Percentiles rank a stretch among this genome's conserved stretches.
These are phyloP conservation scores for Formica selysi DNA, from an alignment of 1,140 invertebrate genomes.

Conservation along the genomic window DNA sequence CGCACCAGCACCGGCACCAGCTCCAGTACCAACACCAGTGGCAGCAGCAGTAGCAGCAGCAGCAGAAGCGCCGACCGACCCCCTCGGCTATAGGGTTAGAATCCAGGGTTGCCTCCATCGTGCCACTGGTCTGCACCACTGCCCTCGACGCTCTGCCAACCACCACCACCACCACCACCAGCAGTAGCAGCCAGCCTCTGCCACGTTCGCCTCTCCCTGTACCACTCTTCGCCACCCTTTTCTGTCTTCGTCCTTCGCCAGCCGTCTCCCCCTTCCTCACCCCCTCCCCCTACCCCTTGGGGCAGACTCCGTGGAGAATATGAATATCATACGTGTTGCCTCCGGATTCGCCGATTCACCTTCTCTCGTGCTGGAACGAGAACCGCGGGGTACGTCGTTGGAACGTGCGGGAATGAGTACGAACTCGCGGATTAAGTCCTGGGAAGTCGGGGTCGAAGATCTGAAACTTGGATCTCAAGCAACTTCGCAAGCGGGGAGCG, in stretches of 20 bases:
- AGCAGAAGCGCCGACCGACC: constrained; percentile 56
- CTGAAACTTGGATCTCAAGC: constrained; percentile 1
- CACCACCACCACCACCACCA: constrained; percentile 48
- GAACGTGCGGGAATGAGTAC: constrained; percentile 30
- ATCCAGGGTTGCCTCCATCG: constrained; percentile 82
- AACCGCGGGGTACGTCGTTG: constrained; percentile 20
- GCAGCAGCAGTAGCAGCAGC: constrained; percentile 24
- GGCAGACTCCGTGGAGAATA: constrained; percentile 77
- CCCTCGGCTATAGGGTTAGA: constrained; percentile 79
- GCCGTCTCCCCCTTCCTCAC: constrained; percentile 25
- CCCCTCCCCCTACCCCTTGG: constrained; percentile 25
- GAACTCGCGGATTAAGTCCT: constrained; percentile 52
- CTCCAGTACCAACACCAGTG: constrained; percentile 49
- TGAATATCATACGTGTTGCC: constrained; percentile 76
- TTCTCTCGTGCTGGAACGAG: constrained; percentile 40
- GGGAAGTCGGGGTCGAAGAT: constrained; percentile 12
- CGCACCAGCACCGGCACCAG: constrained; percentile 58
- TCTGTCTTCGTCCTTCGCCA: constrained; percentile 54
- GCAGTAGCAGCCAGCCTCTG: constrained; percentile 48
- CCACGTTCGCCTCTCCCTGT: constrained; percentile 45
- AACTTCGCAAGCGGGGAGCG: neutral
- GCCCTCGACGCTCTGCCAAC: constrained; percentile 81
- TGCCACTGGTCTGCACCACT: constrained; percentile 84
- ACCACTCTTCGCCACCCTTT: constrained; percentile 18
- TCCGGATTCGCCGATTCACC: constrained; percentile 38